These are phyloP conservation scores for Sarcophaga subvicina DNA, from an alignment of 2,888 invertebrate species.

Conservation along the genomic window DNA sequence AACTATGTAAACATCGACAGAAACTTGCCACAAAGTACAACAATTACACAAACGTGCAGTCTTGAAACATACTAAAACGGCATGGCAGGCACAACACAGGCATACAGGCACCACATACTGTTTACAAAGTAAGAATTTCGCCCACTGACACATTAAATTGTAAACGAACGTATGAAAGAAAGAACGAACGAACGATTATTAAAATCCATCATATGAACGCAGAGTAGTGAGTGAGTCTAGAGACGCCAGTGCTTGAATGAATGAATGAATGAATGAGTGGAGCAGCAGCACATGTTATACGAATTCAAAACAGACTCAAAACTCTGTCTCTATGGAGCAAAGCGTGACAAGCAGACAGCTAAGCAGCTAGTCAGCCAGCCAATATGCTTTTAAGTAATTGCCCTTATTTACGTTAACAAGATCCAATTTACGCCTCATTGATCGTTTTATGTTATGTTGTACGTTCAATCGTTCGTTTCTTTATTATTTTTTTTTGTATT, in stretches of 20 bases:
- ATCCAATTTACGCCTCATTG: slow-evolving; percentile 70
- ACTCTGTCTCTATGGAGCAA: slow-evolving; percentile 27
- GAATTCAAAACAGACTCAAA: background rate
- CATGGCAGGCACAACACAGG: slow-evolving; percentile 11
- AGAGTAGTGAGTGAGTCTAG: background rate
- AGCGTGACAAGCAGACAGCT: slow-evolving; percentile 7
- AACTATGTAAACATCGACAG: slow-evolving; percentile 40
- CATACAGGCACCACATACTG: slow-evolving; percentile 20
- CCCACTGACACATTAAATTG: slow-evolving; percentile 55
- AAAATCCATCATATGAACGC: slow-evolving; percentile 50
- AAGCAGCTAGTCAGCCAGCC: slow-evolving; percentile 1
- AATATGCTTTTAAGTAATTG: slow-evolving; percentile 67
- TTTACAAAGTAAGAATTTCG: slow-evolving; percentile 56
- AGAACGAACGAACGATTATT: background rate
- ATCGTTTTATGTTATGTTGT: slow-evolving; percentile 55
- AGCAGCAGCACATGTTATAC: slow-evolving; percentile 1
- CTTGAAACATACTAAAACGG: background rate
- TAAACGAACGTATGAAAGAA: slow-evolving; percentile 35
- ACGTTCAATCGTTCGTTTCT: too few species aligned
- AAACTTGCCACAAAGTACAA: background rate
- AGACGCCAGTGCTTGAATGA: slow-evolving; percentile 1
- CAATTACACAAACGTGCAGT: background rate
- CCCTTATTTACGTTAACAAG: slow-evolving; percentile 70
- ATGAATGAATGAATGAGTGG: background rate
- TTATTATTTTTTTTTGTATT: slow-evolving; percentile 15